Conservation (phyloP, 2,797 vertebrate species). For the Erithacus rubecula region DNA sequence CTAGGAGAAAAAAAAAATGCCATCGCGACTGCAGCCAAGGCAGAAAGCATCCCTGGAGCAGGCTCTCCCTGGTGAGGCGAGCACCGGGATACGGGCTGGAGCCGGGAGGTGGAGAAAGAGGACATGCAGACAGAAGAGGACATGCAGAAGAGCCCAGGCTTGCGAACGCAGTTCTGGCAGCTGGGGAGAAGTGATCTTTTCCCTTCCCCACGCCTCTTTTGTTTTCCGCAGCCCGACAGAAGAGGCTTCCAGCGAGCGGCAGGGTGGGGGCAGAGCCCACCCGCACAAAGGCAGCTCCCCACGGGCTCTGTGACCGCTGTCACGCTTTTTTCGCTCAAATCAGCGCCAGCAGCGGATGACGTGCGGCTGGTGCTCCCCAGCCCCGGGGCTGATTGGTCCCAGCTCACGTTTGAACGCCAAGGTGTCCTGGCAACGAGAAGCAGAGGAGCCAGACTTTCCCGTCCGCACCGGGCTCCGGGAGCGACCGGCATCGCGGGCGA, state of each 20-base stretch:
- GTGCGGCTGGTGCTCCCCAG: conserved; percentile 17
- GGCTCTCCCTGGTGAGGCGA: background rate
- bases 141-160: background rate
- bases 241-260: background rate
- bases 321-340: conserved; percentile 26
- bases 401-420: conserved; percentile 66
- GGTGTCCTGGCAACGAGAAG: conserved; percentile 72
- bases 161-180: background rate
- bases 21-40: accelerated
- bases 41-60: background rate
- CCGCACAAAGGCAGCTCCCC: conserved; percentile 7
- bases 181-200: background rate
- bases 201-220: background rate
- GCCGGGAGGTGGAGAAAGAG: background rate
- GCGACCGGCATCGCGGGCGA: background rate
- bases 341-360: conserved; percentile 31
- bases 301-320: background rate
- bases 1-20: background rate
- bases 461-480: background rate
- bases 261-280: background rate
- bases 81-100: background rate
- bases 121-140: background rate
- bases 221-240: background rate
- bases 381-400: conserved; percentile 68
- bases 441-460: conserved; percentile 32